Evolutionary conservation across 2,888 invertebrate genomes (phyloP), one percentile per base, ranked within the genome.

Genomic region (Antitype chi): DNA sequence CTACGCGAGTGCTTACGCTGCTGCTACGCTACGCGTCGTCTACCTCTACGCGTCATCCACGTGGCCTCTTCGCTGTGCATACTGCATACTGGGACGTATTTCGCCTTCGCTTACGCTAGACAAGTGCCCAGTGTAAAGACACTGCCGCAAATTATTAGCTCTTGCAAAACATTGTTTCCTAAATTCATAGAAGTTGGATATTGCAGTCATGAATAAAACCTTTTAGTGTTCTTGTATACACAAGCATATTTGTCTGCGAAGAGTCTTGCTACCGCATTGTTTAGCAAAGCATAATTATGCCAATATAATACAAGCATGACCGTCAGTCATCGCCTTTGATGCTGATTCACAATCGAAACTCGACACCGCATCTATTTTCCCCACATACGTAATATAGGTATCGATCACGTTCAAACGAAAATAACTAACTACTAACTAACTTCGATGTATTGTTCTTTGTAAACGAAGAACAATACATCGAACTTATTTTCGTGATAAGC

Each of bases 401-500:
- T 71, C 25, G 11, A 64, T 57, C 69, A 69, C 25, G 8, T 62
- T 80, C 62, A 81, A 85, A 76, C 72, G 13, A 47, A 47, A 47
- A 47, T 47, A 11, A 47, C 43, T 13, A 11, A 47, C 43, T 47
- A 47, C 43, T 47, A 11, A 47, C 43, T 47, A 2, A 47, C 43
- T 47, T 47, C 38, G 38, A 38, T 38, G 38, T 38, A 38, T 47
- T 47, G 43, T 47, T 47, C 43, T 47, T 47, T 3, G 63, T 60
- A 73, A 57, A 78, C 11, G 15, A 25, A 66, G 57, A 74, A 78
- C 77, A 87, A 81, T 78, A 71, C 62, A 52, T 38, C 13, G 32
- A 64, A 59, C 63, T 68, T 85, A 76, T 75, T 82, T 80, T 73
- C 52, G 70, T 76, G 55, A 62, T 77, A 75, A 76, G 74, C 77